Evolutionary conservation across 2,797 vertebrate genomes (phyloP).

Genomic region (Euphonia xanthogaster): DNA sequence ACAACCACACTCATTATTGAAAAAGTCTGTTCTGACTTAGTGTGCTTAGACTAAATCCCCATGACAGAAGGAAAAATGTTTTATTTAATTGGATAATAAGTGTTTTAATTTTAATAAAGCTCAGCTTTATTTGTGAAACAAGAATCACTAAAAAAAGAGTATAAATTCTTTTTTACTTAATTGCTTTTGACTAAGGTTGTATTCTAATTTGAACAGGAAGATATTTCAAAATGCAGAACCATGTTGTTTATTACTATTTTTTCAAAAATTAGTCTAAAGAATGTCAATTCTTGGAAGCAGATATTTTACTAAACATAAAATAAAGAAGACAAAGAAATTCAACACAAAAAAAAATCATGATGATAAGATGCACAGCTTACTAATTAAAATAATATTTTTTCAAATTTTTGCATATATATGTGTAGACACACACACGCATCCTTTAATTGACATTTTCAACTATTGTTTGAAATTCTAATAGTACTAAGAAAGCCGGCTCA

Average conservation of each 20-base stretch:
- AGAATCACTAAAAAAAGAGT: not conserved
- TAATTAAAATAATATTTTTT: not conserved
- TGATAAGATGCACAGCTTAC: not conserved
- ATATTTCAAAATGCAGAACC: not conserved
- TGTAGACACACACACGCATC: fast-evolving
- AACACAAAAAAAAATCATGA: not conserved
- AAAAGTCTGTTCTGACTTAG: not conserved
- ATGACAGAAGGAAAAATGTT: not conserved
- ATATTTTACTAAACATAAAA: not conserved
- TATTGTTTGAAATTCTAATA: not conserved
- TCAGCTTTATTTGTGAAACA: conserved; percentile 16
- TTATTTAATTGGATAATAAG: not conserved
- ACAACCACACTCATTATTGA: not conserved
- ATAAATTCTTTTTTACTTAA: not conserved
- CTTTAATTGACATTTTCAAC: not conserved
- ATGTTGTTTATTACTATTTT: not conserved
- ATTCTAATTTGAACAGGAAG: not conserved
- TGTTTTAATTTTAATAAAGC: conserved; percentile 15
- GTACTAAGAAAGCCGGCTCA: not conserved
- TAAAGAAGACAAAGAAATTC: not conserved
- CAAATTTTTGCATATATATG: not conserved
- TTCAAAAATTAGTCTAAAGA: not conserved
- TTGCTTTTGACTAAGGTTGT: not conserved
- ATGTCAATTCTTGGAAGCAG: not conserved
- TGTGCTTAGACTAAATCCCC: not conserved